Conservation (phyloP, 2,797 vertebrate genomes). For the Girardinus metallicus region DNA sequence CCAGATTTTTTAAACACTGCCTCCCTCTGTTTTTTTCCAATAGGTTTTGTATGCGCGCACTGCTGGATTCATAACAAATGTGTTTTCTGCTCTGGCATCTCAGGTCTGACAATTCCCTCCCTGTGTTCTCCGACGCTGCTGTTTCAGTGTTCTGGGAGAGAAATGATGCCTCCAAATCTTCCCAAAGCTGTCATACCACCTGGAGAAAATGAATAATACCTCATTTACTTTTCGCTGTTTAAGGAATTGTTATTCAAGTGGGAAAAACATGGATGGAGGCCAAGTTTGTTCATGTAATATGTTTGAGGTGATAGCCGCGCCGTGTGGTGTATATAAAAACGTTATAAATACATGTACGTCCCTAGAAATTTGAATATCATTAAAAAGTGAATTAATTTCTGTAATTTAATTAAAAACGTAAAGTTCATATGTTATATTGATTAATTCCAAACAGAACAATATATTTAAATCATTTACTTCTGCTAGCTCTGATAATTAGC, state of each 20-base stretch:
- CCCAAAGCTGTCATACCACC: constrained; percentile 24
- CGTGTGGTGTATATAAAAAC: neutral
- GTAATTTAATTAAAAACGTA: neutral
- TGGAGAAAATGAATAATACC: constrained; percentile 1
- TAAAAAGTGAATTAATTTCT: neutral
- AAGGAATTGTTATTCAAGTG: constrained; percentile 6
- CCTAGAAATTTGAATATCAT: neutral
- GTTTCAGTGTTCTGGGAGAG: constrained; percentile 31
- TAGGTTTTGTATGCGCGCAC: constrained; percentile 33
- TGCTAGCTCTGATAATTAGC: neutral
- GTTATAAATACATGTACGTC: neutral
- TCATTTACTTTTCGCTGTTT: neutral
- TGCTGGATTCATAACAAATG: constrained; percentile 48
- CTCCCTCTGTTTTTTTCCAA: constrained; percentile 22
- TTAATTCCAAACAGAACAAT: neutral
- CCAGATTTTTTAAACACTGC: constrained; percentile 14
- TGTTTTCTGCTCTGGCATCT: constrained; percentile 33
- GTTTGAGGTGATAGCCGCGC: neutral
- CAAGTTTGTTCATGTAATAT: neutral
- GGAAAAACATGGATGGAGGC: neutral
- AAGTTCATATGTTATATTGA: neutral
- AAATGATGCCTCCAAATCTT: constrained; percentile 22
- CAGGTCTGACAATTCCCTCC: constrained; percentile 38
- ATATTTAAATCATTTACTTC: neutral
- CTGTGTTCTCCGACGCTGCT: constrained; percentile 21